Evolutionary conservation across 2,797 vertebrate genomes (phyloP), one percentile per base, ranked within the genome.

Genomic region (Hephaestus fuliginosus): DNA sequence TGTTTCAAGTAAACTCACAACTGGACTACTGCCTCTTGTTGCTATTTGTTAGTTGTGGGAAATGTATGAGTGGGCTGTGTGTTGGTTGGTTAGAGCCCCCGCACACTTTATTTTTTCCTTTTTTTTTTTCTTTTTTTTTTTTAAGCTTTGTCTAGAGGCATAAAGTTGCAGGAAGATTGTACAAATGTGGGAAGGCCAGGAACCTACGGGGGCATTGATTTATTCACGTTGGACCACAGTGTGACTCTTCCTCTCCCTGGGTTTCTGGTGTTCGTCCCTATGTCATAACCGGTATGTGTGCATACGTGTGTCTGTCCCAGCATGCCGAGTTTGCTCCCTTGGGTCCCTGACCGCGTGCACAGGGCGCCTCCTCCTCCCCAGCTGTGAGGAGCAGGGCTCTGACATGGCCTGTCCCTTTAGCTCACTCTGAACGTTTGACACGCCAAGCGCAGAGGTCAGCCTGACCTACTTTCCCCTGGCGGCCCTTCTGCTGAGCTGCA

Each of bases 361-460:
- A 55, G 88, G 91, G 85, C 73, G 77, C 87, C 86, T 86, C 83
- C 80, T 91, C 79, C 88, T 89, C 62, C 83, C 90, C 90, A 80
- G 85, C 93, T 92, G 94, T 94, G 94, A 95, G 90, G 89, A 93
- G 88, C 92, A 63, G 85, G 84, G 74, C 89, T 93, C 91, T 91
- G 94, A 95, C 95, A 92, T 52, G 78, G 87, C 92, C 91, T 96
- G 95, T 96, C 94, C 93, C 92, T 95, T 96, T 89, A 86, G 93
- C 92, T 95, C 94, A 90, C 87, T 90, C 89, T 84, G 86, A 91
- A 91, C 80, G 76, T 89, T 92, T 95, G 94, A 95, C 93, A 94
- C 80, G 64, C 77, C 22, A 62, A 86, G 90, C 78, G 17, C 90
- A 91, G 93, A 94, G 94, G 95, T 95, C 92, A 93, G 89, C 84